phyloP scores from a whole-genome alignment of 2,113 vertebrate species.

The Empidonax alnorum region DNA sequence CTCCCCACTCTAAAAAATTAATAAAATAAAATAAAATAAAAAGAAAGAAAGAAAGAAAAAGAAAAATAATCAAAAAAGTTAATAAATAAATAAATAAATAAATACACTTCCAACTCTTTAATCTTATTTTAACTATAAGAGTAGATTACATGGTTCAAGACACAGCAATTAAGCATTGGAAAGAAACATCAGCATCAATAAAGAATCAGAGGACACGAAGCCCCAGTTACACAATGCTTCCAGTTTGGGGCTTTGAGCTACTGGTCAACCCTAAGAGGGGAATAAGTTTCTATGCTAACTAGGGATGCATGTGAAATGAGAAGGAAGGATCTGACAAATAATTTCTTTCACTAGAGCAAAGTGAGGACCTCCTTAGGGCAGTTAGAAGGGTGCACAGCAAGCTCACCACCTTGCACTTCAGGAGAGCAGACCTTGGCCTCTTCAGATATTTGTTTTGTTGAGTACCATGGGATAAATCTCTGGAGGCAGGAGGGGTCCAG shows the following conservation, averaged over 20 bases:
- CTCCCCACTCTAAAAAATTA: neutral
- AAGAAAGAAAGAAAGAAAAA: neutral
- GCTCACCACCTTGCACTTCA: neutral
- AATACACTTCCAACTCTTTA: neutral
- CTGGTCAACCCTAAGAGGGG: neutral
- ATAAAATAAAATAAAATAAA: accelerated
- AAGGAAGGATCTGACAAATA: neutral
- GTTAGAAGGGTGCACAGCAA: neutral
- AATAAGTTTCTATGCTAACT: neutral
- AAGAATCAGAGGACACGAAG: neutral
- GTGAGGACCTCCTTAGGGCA: neutral
- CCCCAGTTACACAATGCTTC: neutral
- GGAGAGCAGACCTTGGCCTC: neutral
- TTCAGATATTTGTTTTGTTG: neutral
- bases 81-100: neutral
- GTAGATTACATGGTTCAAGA: neutral
- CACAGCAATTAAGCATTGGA: neutral
- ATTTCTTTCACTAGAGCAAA: too few species aligned
- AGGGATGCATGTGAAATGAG: neutral
- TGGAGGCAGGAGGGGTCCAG: neutral
- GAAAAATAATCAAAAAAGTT: too few species aligned
- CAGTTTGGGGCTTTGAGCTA: accelerated
- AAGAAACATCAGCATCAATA: neutral
- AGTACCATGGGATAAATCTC: neutral
- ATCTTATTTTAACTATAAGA: neutral